Percentiles rank a stretch among this genome's conserved stretches.
phyloP scores from a whole-genome alignment of 2,888 invertebrate species.

The Diloba caeruleocephala region DNA sequence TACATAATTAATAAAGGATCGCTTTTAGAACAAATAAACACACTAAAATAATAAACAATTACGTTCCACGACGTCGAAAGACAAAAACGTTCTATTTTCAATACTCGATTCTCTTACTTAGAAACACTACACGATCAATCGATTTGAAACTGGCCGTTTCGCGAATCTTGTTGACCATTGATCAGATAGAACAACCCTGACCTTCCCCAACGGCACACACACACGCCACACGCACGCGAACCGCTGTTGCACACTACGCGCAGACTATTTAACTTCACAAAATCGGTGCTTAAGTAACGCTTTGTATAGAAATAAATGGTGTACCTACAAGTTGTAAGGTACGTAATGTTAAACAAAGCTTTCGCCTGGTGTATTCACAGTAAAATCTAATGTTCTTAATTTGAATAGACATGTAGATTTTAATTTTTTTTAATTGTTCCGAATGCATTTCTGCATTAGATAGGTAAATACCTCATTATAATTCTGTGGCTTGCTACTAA shows the following conservation, averaged over 20 bases:
- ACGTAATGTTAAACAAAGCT: constrained; percentile 9
- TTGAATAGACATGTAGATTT: constrained; percentile 5
- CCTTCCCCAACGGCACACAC: constrained; percentile 85
- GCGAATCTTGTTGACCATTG: constrained; percentile 83
- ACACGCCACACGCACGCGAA: constrained; percentile 76
- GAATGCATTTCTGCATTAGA: background rate
- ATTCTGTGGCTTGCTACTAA: too few relatives aligned
- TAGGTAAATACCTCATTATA: background rate
- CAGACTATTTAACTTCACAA: constrained; percentile 52
- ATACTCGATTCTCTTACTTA: constrained; percentile 45
- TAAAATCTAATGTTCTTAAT: constrained; percentile 14
- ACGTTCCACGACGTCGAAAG: background rate
- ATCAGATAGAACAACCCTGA: constrained; percentile 87
- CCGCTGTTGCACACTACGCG: constrained; percentile 66
- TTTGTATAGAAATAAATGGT: constrained; percentile 28
- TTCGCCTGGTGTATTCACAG: constrained; percentile 19
- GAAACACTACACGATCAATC: constrained; percentile 59
- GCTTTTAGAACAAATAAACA: constrained; percentile 9
- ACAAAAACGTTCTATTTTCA: constrained; percentile 14
- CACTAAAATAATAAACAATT: constrained; percentile 6
- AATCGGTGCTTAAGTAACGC: constrained; percentile 45
- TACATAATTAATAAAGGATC: too few relatives aligned
- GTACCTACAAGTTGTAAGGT: constrained; percentile 7
- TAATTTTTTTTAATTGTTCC: background rate
- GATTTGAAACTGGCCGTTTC: constrained; percentile 67